A percentile compares a stretch with the other conserved stretches of the same genome.
Evolutionary conservation across 2,797 vertebrate genomes (phyloP).

Genomic region (Cirrhinus molitorella): DNA sequence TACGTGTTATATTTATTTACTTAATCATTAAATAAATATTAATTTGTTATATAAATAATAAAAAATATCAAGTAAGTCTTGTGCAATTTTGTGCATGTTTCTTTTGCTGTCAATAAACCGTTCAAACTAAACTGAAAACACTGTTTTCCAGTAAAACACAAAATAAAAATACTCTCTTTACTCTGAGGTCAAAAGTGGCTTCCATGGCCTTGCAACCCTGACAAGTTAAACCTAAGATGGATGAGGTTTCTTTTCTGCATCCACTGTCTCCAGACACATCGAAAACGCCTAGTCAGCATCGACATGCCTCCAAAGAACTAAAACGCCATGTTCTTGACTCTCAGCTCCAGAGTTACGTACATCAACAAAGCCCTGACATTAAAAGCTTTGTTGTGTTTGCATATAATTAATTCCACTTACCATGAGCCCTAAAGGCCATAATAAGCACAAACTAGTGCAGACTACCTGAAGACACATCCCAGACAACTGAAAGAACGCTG

Average conservation of each 20-base stretch:
- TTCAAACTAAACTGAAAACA: too few species aligned
- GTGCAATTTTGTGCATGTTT: too few species aligned
- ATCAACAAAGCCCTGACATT: not conserved
- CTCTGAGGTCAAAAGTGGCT: not conserved
- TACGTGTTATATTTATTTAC: too few species aligned
- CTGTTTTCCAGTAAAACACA: too few species aligned
- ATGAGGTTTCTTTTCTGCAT: conserved; percentile 8
- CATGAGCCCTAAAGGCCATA: not conserved
- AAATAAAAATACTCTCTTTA: too few species aligned
- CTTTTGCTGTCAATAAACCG: too few species aligned
- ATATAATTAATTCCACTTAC: not conserved
- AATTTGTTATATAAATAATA: too few species aligned
- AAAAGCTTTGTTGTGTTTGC: not conserved
- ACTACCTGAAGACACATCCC: conserved; percentile 34
- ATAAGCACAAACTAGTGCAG: not conserved
- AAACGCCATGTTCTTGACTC: not conserved
- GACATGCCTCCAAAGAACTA: not conserved
- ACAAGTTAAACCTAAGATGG: not conserved
- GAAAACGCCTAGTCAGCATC: not conserved
- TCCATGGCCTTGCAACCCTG: not conserved
- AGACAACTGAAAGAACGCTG: conserved; percentile 9
- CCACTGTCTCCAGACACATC: not conserved
- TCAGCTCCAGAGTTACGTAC: not conserved
- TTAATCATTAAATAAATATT: too few species aligned
- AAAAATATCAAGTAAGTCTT: too few species aligned